Evolutionary conservation across 2,797 vertebrate species (phyloP).

Genomic region (Microchirus variegatus): DNA sequence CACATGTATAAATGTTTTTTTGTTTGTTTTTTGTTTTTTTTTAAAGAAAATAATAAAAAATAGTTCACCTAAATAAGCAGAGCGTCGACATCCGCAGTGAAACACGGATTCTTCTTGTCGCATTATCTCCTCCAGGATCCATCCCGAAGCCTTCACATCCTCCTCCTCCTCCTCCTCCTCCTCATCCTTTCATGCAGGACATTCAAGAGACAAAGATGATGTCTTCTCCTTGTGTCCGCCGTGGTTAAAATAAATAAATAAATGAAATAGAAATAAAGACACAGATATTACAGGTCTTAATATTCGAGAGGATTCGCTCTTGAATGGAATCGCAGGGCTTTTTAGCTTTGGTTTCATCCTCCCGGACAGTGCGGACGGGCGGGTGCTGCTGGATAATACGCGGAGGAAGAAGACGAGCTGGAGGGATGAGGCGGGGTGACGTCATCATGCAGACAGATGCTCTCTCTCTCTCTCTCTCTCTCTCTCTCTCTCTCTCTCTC

Average conservation of each 20-base stretch:
- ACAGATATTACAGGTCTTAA: conserved; percentile 25
- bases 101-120: conserved; percentile 35
- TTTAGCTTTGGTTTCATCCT: conserved; percentile 51
- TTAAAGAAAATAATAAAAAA: neutral
- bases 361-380: conserved; percentile 46
- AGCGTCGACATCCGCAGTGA: conserved; percentile 31
- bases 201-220: neutral
- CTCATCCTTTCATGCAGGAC: conserved; percentile 10
- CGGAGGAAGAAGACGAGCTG: conserved; percentile 33
- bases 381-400: conserved; percentile 32
- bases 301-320: conserved; percentile 17
- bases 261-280: neutral
- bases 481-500: conserved; percentile 2
- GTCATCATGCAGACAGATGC: conserved; percentile 67
- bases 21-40: too few species aligned
- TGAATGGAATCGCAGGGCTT: conserved; percentile 37
- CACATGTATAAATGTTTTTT: too few species aligned
- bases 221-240: neutral
- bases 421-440: conserved; percentile 55
- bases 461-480: conserved; percentile 4
- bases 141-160: conserved; percentile 29
- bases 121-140: conserved; percentile 54
- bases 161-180: conserved; percentile 8
- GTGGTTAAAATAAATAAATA: neutral
- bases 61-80: neutral